phyloP scores from a whole-genome alignment of 2,888 invertebrate species.

The Agrotis segetum region DNA sequence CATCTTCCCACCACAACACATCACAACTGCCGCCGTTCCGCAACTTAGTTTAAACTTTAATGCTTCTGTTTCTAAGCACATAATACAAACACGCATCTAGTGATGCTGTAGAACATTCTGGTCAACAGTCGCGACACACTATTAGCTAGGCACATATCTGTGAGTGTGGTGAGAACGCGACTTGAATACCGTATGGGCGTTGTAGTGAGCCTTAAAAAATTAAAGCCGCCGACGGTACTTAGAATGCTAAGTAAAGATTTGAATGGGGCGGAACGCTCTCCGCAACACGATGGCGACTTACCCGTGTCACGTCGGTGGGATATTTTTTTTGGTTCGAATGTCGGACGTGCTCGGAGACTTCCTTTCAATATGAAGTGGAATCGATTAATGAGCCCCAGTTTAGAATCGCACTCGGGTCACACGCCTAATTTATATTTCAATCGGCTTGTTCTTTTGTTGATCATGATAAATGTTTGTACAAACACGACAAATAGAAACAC shows the following conservation, averaged over 20 bases:
- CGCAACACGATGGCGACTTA: conserved; percentile 81
- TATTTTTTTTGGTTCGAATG: conserved; percentile 79
- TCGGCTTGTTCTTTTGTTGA: conserved; percentile 50
- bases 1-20: conserved; percentile 56
- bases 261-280: conserved; percentile 79
- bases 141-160: conserved; percentile 86
- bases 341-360: conserved; percentile 78
- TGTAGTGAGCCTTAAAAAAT: conserved; percentile 86
- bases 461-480: conserved; percentile 62
- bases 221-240: conserved; percentile 83
- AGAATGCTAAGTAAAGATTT: conserved; percentile 88
- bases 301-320: conserved; percentile 79
- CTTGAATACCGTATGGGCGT: conserved; percentile 85
- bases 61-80: conserved; percentile 62
- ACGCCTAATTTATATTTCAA: conserved; percentile 62
- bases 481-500: conserved; percentile 53
- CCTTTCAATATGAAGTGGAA: conserved; percentile 76
- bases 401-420: conserved; percentile 70
- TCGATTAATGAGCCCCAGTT: conserved; percentile 79
- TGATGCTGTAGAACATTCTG: conserved; percentile 61
- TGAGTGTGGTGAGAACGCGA: conserved; percentile 86
- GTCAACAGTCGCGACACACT: conserved; percentile 74
- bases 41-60: conserved; percentile 75
- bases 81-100: conserved; percentile 59
- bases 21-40: conserved; percentile 63